Base-by-base conservation (phyloP, 1,140 invertebrate genomes). In the Ostrea edulis region DNA sequence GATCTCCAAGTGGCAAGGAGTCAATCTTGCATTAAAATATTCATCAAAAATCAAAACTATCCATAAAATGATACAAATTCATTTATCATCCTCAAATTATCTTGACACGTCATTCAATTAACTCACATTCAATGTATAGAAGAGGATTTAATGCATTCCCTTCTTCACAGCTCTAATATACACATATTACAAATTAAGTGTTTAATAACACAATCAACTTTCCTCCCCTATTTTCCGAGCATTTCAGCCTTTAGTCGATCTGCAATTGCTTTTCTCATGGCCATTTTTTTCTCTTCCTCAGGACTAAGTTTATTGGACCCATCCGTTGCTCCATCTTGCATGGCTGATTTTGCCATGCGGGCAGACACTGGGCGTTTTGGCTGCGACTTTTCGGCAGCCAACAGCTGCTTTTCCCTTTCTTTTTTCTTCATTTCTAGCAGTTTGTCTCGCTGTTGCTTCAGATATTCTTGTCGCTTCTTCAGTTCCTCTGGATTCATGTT, bases 381-480 rank as follows among this genome's bases (percentile, higher is more conserved):
- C 84, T 92, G 90, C 17, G 85, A 68, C 55, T 92, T 88, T 81
- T 93, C 92, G 4, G 92, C 92, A 29, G 86, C 89, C 14, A 91
- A 82, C 11, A 99, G 94, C 91, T 97, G 96, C 90, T 97, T 97
- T 92, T 97, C 97, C 44, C 98, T 95, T 25, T 97, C 97, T 94
- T 97, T 96, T 93, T 97, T 97, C 93, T 99, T 99, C 91, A 98
- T 93, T 22, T 97, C 97, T 53, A 99, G 95, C 25, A 99, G 96
- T 93, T 98, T 98, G 94, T 99, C 98, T 51, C 98, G 96, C 94
- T 98, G 98, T 81, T 97, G 96, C 53, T 97, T 96, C 44, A 99
- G 95, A 94, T 98, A 98, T 91, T 97, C 96, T 92, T 98, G 97
- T 0, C 98, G 96, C 86, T 97, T 96, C 88, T 96, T 96, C n/a